phyloP scores from a whole-genome alignment of 2,113 vertebrate genomes.

The Neolamprologus cancellatus region DNA sequence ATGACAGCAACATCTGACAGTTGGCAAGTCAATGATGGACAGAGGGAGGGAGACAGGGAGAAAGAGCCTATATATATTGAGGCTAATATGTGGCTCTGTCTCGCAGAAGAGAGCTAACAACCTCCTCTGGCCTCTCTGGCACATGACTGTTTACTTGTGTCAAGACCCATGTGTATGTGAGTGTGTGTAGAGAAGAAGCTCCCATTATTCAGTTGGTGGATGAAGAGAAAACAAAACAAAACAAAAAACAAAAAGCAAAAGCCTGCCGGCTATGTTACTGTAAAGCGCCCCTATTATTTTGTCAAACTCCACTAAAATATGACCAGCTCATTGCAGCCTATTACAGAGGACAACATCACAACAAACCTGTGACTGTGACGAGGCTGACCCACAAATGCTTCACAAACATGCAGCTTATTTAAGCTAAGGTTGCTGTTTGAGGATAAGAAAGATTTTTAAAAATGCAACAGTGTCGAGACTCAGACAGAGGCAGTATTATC shows the following conservation, averaged over 20 bases:
- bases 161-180: not conserved
- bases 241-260: not conserved
- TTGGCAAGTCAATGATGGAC: constrained; percentile 45
- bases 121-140: not conserved
- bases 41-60: constrained; percentile 10
- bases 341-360: not conserved
- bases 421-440: not conserved
- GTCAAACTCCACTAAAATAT: not conserved
- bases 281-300: not conserved
- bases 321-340: not conserved
- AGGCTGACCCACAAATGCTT: not conserved
- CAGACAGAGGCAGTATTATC: not conserved
- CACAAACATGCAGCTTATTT: not conserved
- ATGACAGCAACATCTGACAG: constrained; percentile 54
- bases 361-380: not conserved
- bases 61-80: constrained; percentile 1
- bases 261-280: not conserved
- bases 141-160: not conserved
- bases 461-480: not conserved
- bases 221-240: not conserved
- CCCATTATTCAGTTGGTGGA: not conserved
- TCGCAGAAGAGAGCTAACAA: not conserved
- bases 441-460: not conserved
- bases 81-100: constrained; percentile 1
- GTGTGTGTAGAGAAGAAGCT: not conserved